These are phyloP conservation scores for Sebastes trivittatus DNA, from an alignment of 2,797 vertebrate species.

Conservation along the genomic window DNA sequence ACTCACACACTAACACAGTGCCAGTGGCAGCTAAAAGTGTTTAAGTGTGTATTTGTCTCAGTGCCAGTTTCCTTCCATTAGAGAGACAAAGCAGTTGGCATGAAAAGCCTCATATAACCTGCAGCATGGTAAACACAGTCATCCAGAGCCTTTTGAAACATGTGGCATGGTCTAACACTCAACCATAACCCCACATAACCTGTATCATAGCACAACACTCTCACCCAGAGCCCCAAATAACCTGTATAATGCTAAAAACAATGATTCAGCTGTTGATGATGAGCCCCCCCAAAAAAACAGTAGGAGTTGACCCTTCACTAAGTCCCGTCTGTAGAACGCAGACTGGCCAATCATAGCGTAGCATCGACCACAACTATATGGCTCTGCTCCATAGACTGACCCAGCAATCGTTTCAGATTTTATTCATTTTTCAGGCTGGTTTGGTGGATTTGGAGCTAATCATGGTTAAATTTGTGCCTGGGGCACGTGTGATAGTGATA, in stretches of 20 bases:
- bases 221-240: background rate
- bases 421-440: background rate
- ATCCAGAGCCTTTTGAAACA: background rate
- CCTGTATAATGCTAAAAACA: background rate
- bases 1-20: slow-evolving; percentile 23
- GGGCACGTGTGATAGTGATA: background rate
- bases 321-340: background rate
- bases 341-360: background rate
- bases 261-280: background rate
- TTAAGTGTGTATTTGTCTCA: slow-evolving; percentile 59
- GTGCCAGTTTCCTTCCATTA: slow-evolving; percentile 70
- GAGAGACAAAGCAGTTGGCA: slow-evolving; percentile 41
- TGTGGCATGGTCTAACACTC: slow-evolving; percentile 3
- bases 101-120: slow-evolving; percentile 26
- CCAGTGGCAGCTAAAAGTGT: slow-evolving; percentile 36
- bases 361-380: background rate
- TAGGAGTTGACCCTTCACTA: background rate
- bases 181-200: background rate
- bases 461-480: background rate
- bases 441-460: background rate
- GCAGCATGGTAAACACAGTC: slow-evolving; percentile 5
- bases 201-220: background rate
- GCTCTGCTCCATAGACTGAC: background rate
- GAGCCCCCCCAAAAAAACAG: background rate
- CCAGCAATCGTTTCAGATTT: background rate